Conservation (phyloP, 2,113 vertebrate genomes). For the Brachypteracias leptosomus region DNA sequence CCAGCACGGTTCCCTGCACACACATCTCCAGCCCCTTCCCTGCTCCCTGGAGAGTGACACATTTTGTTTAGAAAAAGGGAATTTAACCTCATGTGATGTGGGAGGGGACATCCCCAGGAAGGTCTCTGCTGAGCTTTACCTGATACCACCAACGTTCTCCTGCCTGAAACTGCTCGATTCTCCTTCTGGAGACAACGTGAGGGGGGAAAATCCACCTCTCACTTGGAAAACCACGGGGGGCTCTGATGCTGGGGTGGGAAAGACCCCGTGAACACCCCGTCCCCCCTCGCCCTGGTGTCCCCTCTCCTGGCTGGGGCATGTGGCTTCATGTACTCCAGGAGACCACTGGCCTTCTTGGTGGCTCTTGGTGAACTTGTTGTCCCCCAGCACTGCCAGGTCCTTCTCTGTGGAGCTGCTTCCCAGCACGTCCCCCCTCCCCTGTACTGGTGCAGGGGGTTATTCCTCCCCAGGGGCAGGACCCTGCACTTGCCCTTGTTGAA, state of each 20-base stretch:
- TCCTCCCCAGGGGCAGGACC: too few relatives aligned
- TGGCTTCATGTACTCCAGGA: too few relatives aligned
- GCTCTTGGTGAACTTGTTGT: too few relatives aligned
- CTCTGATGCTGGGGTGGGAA: rapidly evolving
- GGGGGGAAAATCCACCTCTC: neutral
- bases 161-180: neutral
- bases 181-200: rapidly evolving
- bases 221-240: rapidly evolving
- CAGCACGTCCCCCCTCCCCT: too few relatives aligned
- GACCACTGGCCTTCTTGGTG: too few relatives aligned
- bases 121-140: neutral
- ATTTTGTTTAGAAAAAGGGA: neutral
- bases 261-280: rapidly evolving
- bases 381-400: too few relatives aligned
- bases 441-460: too few relatives aligned
- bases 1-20: neutral
- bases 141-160: neutral
- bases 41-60: neutral
- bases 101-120: neutral
- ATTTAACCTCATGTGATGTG: neutral
- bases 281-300: neutral
- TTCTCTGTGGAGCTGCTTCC: too few relatives aligned
- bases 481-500: too few relatives aligned
- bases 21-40: rapidly evolving
- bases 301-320: too few relatives aligned